Conservation (phyloP, 2,888 invertebrate genomes). For the Antheraea assamensis region DNA sequence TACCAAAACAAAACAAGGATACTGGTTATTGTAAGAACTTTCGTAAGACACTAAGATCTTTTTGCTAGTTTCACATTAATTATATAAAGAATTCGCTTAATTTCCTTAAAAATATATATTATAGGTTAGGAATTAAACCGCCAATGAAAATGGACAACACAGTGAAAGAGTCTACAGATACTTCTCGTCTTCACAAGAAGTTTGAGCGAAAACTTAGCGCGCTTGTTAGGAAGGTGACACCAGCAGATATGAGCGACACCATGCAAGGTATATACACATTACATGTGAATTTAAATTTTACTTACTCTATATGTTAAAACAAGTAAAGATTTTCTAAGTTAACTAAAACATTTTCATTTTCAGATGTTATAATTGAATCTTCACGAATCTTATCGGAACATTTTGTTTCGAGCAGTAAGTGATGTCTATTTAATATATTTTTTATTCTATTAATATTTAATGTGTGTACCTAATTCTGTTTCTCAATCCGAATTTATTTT, state of each 20-base stretch:
- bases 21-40: no score
- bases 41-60: no score
- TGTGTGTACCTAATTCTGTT: no score
- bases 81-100: neutral
- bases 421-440: slow-evolving; percentile 2
- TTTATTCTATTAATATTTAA: neutral
- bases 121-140: slow-evolving; percentile 42
- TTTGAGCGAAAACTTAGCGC: slow-evolving; percentile 60
- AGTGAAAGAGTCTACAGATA: slow-evolving; percentile 61
- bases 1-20: no score
- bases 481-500: no score
- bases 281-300: neutral
- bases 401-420: slow-evolving; percentile 65
- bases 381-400: slow-evolving; percentile 59
- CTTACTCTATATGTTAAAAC: neutral
- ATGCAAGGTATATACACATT: slow-evolving; percentile 59
- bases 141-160: slow-evolving; percentile 55
- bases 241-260: slow-evolving; percentile 46
- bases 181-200: slow-evolving; percentile 64
- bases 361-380: slow-evolving; percentile 70
- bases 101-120: neutral
- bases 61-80: neutral
- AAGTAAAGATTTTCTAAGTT: neutral
- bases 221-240: slow-evolving; percentile 52
- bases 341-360: slow-evolving; percentile 23